Percentiles rank a stretch among this genome's conserved stretches.
Evolutionary conservation across 2,113 vertebrate species (phyloP).

Genomic region (Gymnarchus niloticus): DNA sequence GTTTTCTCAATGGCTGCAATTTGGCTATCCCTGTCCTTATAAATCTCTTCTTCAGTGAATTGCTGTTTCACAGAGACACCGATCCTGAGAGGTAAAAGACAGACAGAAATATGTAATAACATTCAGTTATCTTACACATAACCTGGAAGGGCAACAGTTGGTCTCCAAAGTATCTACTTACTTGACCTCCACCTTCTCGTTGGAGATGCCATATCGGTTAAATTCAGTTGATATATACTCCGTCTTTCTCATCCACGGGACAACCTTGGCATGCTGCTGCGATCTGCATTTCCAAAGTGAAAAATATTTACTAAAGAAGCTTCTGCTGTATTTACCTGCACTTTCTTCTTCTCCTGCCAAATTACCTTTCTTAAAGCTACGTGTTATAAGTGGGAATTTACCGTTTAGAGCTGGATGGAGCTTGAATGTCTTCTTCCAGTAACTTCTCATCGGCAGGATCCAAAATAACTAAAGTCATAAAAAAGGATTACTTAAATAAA

Average conservation of each 20-base stretch:
- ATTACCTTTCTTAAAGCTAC: not conserved
- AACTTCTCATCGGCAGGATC: constrained; percentile 90
- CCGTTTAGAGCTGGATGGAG: constrained; percentile 88
- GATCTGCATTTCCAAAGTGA: constrained; percentile 54
- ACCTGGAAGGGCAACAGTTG: not conserved
- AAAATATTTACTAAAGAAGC: not conserved
- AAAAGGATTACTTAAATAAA: not conserved
- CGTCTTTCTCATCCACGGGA: constrained; percentile 93
- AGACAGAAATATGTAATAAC: not conserved
- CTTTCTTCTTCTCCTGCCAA: not conserved
- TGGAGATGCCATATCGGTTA: constrained; percentile 87
- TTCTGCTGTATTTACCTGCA: not conserved
- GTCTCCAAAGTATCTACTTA: constrained; percentile 50
- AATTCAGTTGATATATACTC: constrained; percentile 95
- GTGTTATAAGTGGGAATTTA: constrained; percentile 32
- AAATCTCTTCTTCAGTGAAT: constrained; percentile 93
- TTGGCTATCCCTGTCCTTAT: constrained; percentile 91
- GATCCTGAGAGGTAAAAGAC: constrained; percentile 58
- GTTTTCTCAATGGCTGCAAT: constrained; percentile 93
- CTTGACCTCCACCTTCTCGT: constrained; percentile 95
- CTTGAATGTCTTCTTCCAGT: constrained; percentile 87
- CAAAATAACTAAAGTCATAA: constrained; percentile 62
- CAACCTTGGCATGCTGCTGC: constrained; percentile 90
- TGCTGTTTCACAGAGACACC: constrained; percentile 94
- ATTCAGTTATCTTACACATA: not conserved